Evolutionary conservation across 2,113 vertebrate species (phyloP), one percentile per base, ranked within the genome.

Genomic region (Symphodus melops): DNA sequence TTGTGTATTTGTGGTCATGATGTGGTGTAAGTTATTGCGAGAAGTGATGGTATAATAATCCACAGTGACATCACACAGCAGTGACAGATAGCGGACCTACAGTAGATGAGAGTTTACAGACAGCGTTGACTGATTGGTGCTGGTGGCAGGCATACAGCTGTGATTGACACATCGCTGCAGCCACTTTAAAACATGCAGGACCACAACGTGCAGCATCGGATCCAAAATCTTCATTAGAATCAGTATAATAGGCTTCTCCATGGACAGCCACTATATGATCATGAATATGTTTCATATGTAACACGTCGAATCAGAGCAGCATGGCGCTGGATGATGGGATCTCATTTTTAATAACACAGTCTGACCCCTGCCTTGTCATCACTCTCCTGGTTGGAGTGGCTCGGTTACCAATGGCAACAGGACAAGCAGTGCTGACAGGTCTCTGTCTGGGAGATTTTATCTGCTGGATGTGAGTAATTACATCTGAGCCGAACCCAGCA

Each of bases 341-440:
- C 51, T 49, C 13, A 49, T 49, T 49, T 79, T 49, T 79, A 61
- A 72, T 73, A 68, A 69, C 51, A 74, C 21, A 36, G 52, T 17
- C 25, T 68, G 63, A 55, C 56, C 77, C 48, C 33, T 71, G 54
- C 48, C 53, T 8, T 64, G 23, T 71, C 58, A 56, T 68, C 20
- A 19, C 39, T 63, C 66, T 69, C 51, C 41, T 56, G 51, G 14
- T 46, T 63, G 33, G 58, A 69, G 55, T 54, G 41, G 51, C 57
- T 74, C 57, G 42, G 64, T 80, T 74, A 62, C 70, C 64, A 62
- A 49, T 68, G 54, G 77, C 70, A 80, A 68, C 57, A 68, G 63
- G 33, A 63, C 57, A 71, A 66, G 11, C 61, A 14, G 60, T 8
- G 16, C 49, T 56, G 51, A 68, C 21, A 49, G 19, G 33, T 57